Conservation (phyloP, 1,140 invertebrate genomes). For the Bilobella aurantiaca region DNA sequence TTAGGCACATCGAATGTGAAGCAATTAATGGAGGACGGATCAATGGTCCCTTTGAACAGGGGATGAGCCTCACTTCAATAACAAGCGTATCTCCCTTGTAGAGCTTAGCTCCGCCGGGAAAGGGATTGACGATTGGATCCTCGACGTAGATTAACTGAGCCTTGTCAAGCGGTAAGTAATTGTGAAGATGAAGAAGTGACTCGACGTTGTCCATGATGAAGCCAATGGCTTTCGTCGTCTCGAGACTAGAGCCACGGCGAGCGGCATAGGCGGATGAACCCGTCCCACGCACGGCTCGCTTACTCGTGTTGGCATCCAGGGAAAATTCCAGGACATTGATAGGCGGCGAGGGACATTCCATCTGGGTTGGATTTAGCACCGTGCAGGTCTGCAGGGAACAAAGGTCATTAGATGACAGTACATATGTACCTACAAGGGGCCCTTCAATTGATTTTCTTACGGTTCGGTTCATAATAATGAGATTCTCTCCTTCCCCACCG, state of each 20-base stretch:
- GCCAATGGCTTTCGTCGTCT: conserved; percentile 49
- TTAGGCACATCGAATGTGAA: background rate
- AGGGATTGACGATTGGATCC: conserved; percentile 82
- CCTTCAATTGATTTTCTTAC: conserved; percentile 38
- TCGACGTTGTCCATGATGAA: conserved; percentile 94
- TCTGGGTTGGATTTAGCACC: conserved; percentile 76
- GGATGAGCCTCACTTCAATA: conserved; percentile 56
- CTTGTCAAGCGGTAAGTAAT: conserved; percentile 66
- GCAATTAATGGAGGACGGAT: background rate
- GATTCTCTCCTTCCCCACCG: conserved; percentile 51
- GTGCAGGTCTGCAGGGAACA: conserved; percentile 53
- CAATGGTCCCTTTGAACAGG: background rate
- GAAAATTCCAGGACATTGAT: conserved; percentile 49
- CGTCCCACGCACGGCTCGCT: conserved; percentile 11
- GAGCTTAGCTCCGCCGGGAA: conserved; percentile 71
- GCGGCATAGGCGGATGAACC: conserved; percentile 6
- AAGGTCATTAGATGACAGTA: background rate
- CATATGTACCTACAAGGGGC: background rate
- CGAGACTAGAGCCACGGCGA: conserved; percentile 20
- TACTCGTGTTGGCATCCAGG: conserved; percentile 10
- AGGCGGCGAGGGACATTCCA: conserved; percentile 89
- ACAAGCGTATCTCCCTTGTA: conserved; percentile 92
- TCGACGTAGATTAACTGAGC: conserved; percentile 76
- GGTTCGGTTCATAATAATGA: conserved; percentile 61
- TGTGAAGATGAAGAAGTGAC: conserved; percentile 73